phyloP scores from a whole-genome alignment of 2,113 vertebrate genomes.

The Paracanthobrama guichenoti region DNA sequence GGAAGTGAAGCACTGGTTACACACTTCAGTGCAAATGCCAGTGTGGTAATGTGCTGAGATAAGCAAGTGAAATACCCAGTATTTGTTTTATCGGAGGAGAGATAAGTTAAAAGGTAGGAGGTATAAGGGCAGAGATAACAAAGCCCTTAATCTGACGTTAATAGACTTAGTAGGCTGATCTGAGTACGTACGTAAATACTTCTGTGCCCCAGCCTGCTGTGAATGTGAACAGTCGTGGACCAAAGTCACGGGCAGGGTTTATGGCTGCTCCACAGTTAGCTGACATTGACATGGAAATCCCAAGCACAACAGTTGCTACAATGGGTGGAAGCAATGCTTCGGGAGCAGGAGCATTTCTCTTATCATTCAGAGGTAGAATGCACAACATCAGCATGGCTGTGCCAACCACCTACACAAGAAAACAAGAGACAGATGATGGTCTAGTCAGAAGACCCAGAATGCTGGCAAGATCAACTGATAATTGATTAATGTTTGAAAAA shows the following conservation, averaged over 20 bases:
- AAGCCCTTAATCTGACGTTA: not conserved
- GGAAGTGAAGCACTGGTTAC: not conserved
- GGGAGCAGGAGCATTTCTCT: slow-evolving; percentile 76
- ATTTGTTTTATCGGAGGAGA: not conserved
- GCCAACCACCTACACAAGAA: slow-evolving; percentile 75
- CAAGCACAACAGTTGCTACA: slow-evolving; percentile 74
- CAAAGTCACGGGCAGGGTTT: slow-evolving; percentile 85
- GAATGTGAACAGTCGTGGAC: slow-evolving; percentile 84
- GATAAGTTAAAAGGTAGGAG: not conserved
- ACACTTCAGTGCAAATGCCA: not conserved
- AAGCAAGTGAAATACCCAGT: not conserved
- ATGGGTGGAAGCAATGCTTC: slow-evolving; percentile 73
- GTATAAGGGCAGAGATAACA: not conserved
- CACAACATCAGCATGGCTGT: slow-evolving; percentile 76
- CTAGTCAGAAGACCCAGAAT: not conserved
- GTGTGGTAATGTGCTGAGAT: not conserved
- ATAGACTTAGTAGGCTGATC: not conserved
- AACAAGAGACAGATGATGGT: not conserved
- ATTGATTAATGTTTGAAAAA: not conserved
- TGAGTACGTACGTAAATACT: slow-evolving; percentile 76
- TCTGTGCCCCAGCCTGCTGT: slow-evolving; percentile 85
- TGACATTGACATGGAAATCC: slow-evolving; percentile 78
- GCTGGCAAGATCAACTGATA: not conserved
- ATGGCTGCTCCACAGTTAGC: slow-evolving; percentile 82
- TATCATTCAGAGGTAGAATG: slow-evolving; percentile 75